These are phyloP conservation scores for Charaxes varanes DNA, from an alignment of 1,140 invertebrate genomes.

Conservation along the genomic window DNA sequence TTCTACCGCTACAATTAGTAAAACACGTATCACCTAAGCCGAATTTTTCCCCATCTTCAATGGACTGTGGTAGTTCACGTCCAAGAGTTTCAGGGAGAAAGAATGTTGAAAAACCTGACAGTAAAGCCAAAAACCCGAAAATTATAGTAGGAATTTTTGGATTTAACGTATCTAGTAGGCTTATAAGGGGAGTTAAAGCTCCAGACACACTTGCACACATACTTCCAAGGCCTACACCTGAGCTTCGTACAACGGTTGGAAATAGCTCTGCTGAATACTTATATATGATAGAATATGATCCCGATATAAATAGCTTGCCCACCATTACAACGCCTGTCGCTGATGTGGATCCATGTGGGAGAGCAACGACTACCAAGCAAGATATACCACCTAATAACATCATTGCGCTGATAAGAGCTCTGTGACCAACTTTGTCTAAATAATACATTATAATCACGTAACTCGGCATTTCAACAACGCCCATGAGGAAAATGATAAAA, in stretches of 20 bases:
- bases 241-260: constrained; percentile 90
- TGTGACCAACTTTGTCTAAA: constrained; percentile 81
- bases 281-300: constrained; percentile 90
- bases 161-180: constrained; percentile 78
- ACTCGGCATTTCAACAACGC: constrained; percentile 86
- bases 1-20: constrained; percentile 88
- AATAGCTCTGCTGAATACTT: constrained; percentile 92
- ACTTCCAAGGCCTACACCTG: constrained; percentile 89
- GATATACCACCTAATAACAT: constrained; percentile 83
- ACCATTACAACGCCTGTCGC: constrained; percentile 78
- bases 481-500: constrained; percentile 86
- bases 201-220: constrained; percentile 91
- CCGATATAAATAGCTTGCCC: constrained; percentile 88
- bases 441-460: constrained; percentile 82
- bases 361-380: constrained; percentile 79
- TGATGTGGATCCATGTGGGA: constrained; percentile 75
- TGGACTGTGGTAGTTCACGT: constrained; percentile 85
- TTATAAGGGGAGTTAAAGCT: constrained; percentile 88
- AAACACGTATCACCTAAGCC: constrained; percentile 85
- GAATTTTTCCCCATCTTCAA: constrained; percentile 90
- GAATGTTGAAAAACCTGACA: constrained; percentile 83
- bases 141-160: constrained; percentile 83
- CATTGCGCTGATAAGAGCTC: constrained; percentile 81
- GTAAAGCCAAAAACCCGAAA: constrained; percentile 82
- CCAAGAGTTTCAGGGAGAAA: constrained; percentile 89